These are phyloP conservation scores for Megalopta genalis DNA, from an alignment of 1,140 invertebrate genomes.

Conservation along the genomic window DNA sequence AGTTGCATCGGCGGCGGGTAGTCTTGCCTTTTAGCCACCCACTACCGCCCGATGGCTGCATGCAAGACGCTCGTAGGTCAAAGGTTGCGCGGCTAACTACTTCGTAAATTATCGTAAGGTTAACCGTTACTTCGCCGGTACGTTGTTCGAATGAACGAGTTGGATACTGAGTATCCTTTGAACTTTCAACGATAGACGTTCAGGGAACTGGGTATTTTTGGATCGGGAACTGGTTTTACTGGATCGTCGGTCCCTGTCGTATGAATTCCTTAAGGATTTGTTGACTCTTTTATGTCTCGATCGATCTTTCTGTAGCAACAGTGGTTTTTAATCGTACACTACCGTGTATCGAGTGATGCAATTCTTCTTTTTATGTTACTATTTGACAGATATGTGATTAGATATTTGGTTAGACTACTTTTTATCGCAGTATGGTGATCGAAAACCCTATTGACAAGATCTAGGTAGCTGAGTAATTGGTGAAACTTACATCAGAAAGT, in stretches of 20 bases:
- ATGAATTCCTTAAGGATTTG: background rate
- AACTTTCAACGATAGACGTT: background rate
- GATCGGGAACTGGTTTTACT: background rate
- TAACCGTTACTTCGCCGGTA: constrained; percentile 51
- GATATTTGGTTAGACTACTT: too few species aligned
- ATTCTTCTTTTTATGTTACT: too few species aligned
- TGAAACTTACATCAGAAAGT: too few species aligned
- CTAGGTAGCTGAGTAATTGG: too few species aligned
- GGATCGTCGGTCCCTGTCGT: background rate
- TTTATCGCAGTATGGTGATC: too few species aligned
- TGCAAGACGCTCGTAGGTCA: constrained; percentile 71
- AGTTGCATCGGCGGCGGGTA: constrained; percentile 50
- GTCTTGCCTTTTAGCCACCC: constrained; percentile 61
- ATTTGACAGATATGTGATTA: too few species aligned
- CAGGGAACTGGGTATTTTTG: background rate
- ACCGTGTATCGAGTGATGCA: too few species aligned
- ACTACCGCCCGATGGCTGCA: constrained; percentile 57
- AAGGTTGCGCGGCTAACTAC: constrained; percentile 67
- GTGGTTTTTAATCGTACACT: too few species aligned
- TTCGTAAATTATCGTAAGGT: constrained; percentile 66
- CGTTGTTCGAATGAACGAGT: constrained; percentile 50
- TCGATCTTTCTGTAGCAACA: too few species aligned
- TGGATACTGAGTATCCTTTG: constrained; percentile 45
- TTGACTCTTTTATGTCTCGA: background rate
- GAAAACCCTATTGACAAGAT: too few species aligned